Percentiles rank a stretch among this genome's conserved stretches.
phyloP scores from a whole-genome alignment of 2,888 invertebrate species.

The Hetaerina titia region DNA sequence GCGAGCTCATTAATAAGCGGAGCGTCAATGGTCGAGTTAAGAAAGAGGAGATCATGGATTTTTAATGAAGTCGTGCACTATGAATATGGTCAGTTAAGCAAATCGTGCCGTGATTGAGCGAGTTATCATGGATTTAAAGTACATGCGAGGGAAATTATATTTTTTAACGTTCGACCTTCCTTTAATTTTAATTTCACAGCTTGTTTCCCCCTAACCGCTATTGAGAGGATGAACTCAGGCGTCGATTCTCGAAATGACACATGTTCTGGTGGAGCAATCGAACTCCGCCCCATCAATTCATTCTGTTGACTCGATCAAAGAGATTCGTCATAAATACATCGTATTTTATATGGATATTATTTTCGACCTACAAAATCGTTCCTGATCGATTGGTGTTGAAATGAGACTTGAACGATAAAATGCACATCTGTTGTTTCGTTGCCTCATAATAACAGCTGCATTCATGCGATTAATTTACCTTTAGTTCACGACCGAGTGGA shows the following conservation, averaged over 20 bases:
- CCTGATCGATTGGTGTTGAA: background rate
- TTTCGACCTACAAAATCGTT: background rate
- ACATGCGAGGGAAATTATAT: background rate
- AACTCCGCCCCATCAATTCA: background rate
- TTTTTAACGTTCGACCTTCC: background rate
- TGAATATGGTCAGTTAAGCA: background rate
- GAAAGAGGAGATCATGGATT: background rate
- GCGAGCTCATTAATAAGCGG: background rate
- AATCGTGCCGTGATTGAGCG: background rate
- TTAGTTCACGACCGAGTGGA: background rate
- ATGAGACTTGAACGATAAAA: background rate
- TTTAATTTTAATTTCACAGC: background rate
- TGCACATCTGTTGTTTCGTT: background rate
- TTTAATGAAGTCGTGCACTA: background rate
- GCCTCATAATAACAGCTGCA: background rate
- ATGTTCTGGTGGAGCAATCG: background rate
- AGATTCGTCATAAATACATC: background rate
- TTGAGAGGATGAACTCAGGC: background rate
- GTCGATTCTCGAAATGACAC: background rate
- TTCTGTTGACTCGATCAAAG: constrained; percentile 7
- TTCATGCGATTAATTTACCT: background rate
- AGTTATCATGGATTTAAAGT: background rate
- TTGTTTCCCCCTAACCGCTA: background rate
- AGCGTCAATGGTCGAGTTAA: background rate
- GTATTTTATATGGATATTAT: background rate